A percentile compares a stretch with the other conserved stretches of the same genome.
phyloP scores from a whole-genome alignment of 2,797 vertebrate genomes.

The Tarsius wallacei region DNA sequence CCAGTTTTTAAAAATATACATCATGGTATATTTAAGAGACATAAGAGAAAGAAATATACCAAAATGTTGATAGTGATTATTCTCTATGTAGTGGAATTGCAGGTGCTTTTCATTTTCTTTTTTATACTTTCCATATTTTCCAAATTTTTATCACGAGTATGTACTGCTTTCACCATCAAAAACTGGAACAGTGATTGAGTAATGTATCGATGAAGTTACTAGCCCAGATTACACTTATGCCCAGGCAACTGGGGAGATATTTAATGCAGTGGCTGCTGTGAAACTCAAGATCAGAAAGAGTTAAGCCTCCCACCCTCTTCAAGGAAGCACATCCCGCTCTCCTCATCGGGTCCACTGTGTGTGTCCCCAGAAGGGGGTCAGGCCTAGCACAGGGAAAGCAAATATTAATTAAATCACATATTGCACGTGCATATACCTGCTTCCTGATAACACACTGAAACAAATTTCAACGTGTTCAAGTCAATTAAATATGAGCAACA shows the following conservation, averaged over 20 bases:
- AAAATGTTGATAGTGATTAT: not conserved
- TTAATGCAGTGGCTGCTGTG: not conserved
- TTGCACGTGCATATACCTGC: not conserved
- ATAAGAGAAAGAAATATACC: not conserved
- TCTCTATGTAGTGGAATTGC: not conserved
- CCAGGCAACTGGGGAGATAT: not conserved
- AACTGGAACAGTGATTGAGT: not conserved
- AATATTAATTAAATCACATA: conserved; percentile 8
- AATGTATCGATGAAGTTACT: not conserved
- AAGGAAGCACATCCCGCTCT: not conserved
- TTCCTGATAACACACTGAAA: conserved; percentile 29
- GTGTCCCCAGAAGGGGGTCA: not conserved
- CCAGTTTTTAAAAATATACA: not conserved
- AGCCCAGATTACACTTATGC: not conserved
- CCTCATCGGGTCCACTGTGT: not conserved
- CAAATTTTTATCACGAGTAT: not conserved
- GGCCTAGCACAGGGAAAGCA: not conserved
- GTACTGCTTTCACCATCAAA: not conserved
- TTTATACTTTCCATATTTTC: not conserved
- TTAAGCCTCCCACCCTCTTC: not conserved
- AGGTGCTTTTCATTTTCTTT: not conserved
- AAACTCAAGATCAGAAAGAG: not conserved
- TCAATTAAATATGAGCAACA: not conserved
- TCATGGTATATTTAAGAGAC: not conserved
- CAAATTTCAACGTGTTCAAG: conserved; percentile 29